Evolutionary conservation across 2,888 invertebrate species (phyloP), one percentile per base, ranked within the genome.

Genomic region (Pristionchus exspectatus): DNA sequence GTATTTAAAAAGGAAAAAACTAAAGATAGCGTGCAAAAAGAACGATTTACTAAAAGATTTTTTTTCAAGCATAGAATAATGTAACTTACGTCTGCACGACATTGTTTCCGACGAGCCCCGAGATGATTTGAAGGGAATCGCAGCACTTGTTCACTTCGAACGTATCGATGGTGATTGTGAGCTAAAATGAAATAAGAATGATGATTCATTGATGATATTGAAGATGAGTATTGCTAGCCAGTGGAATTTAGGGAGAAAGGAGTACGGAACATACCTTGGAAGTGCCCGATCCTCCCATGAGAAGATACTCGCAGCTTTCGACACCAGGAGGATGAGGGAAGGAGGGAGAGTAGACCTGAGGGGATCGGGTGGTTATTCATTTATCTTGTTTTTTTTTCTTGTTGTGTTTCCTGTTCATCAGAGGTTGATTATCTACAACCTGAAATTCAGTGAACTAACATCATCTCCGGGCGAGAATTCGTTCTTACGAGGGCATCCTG

Each of bases 101-200:
- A 59, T 56, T 59, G 84, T 85, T 56, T 24, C 84, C 84, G 33
- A 85, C 84, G 21, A 85, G 59, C 33, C 84, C 84, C 0, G 84
- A 59, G 33, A 59, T 59, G 63, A 85, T 63, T 30, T 85, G 50
- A 9, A 85, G 84, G 16, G 84, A 59, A 16, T 85, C 84, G 38
- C 84, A 85, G n/a, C 84, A 85, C 84, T 85, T 59, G 84, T 85
- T 85, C 84, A 24, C 24, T 10, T 85, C 84, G 84, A 85, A 85
- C 7, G 56, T 56, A 10, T 21, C 56, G 59, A 85, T 56, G 4
- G 56, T 63, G 56, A 85, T 59, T 3, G 56, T 56, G 30, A 85
- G n/a, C 84, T 85, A 59, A 5, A 59, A 56, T 56, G 10, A 59
- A 54, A 10, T 54, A 54, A 54, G n/a, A n/a, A n/a, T n/a, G n/a